A percentile compares a stretch with the other conserved stretches of the same genome.
Conservation (phyloP, 1,140 invertebrate genomes). For the Drosophila tani region DNA sequence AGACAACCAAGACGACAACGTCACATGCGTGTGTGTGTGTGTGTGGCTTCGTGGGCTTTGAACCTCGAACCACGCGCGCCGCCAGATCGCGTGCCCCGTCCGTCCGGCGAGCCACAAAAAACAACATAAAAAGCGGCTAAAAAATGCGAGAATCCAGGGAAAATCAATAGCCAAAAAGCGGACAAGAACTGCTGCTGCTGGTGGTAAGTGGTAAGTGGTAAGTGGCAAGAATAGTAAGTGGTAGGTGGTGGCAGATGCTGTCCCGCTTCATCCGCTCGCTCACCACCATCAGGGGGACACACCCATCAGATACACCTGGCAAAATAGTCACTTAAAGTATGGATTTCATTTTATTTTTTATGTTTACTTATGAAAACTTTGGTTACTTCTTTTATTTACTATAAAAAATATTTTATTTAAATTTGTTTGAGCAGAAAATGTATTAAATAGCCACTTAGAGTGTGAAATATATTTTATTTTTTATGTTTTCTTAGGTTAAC, state of each 20-base stretch:
- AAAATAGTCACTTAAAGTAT: not conserved
- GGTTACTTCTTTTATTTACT: too few species aligned
- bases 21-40: slow-evolving; percentile 47
- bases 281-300: slow-evolving; percentile 31
- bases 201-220: slow-evolving; percentile 14
- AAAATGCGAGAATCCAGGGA: slow-evolving; percentile 25
- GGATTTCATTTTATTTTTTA: not conserved
- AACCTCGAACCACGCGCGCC: slow-evolving; percentile 14
- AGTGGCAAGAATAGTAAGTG: not conserved
- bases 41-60: slow-evolving; percentile 18
- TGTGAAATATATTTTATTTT: not conserved
- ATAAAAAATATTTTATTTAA: too few species aligned
- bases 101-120: not conserved
- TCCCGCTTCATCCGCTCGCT: slow-evolving; percentile 22
- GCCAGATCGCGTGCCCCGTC: slow-evolving; percentile 51
- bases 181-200: slow-evolving; percentile 18
- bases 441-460: too few species aligned
- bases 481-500: not conserved
- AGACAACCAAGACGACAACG: slow-evolving; percentile 45
- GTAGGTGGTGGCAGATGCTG: slow-evolving; percentile 36
- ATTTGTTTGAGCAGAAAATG: too few species aligned
- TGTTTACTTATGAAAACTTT: not conserved
- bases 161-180: slow-evolving; percentile 58
- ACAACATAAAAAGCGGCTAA: not conserved
- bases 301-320: slow-evolving; percentile 22